Evolutionary conservation across 2,888 invertebrate species (phyloP), one percentile per base, ranked within the genome.

Genomic region (Archips crataeganus): DNA sequence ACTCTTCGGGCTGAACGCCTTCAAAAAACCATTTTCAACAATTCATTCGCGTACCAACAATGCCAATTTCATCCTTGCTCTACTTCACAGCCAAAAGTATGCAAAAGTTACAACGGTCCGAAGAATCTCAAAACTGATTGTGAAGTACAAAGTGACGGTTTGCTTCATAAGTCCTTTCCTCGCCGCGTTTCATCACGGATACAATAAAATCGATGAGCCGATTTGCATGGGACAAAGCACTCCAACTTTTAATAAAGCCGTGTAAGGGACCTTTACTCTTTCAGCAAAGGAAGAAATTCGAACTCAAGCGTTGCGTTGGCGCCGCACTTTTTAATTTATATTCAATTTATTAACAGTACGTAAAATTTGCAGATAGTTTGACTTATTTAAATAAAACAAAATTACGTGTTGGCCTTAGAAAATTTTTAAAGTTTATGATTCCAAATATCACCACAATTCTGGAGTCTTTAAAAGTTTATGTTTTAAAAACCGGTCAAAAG

Each of bases 191-290:
- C 82, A 82, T 80, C 79, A 82, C 79, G 80, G 78, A 81, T 54
- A 83, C 84, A 87, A 86, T 89, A 87, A 89, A 88, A 87, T 82
- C 84, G 85, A 83, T 83, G 80, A 84, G 83, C 83, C 84, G 85
- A 89, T 90, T 90, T 89, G 89, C 90, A 90, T 90, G 83, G 84
- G 85, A 87, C 87, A 89, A 84, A 85, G 87, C 86, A 82, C 80
- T 80, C 84, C 80, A 83, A 82, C 84, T 89, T 57, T 86, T 85
- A 89, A 89, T 90, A 89, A 85, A 83, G 87, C 83, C 85, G 82
- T 82, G 85, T 82, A 79, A 79, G 80, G 81, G 75, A 71, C 77
- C 75, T 69, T 71, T 66, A 69, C 75, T 79, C 79, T 79, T 77
- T 77, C 54, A 54, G 66, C 72, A n/a, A 69, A 71, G 69, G 47